These are phyloP conservation scores for Furnarius figulus DNA, from an alignment of 2,113 vertebrate species.

Conservation along the genomic window DNA sequence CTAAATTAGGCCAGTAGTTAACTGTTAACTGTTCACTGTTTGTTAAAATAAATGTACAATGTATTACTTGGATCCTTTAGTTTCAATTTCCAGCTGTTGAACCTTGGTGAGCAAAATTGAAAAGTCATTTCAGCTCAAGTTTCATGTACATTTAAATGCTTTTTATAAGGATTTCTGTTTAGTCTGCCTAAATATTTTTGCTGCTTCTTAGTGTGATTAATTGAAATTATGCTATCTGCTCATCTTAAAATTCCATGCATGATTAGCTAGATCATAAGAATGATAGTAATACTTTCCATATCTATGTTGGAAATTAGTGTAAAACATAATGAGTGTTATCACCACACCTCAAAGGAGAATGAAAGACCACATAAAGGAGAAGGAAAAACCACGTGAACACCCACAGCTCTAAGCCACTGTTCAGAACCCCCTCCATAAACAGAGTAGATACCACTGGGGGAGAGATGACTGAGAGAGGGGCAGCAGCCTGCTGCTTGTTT, in stretches of 20 bases:
- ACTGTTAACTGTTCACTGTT: too few species aligned
- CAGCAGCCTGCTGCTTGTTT: neutral
- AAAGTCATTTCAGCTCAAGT: neutral
- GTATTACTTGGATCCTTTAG: neutral
- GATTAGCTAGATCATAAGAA: neutral
- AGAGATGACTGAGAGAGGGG: neutral
- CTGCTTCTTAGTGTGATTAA: neutral
- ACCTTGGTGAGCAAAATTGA: neutral
- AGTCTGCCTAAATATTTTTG: neutral
- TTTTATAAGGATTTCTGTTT: neutral
- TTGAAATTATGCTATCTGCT: neutral
- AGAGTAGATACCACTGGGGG: neutral
- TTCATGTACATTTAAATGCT: neutral
- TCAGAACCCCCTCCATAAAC: neutral
- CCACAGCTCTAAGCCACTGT: neutral
- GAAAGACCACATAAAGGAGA: neutral
- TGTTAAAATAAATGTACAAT: neutral
- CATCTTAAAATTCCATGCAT: neutral
- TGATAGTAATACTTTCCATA: neutral
- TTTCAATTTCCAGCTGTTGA: neutral
- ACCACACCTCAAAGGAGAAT: neutral
- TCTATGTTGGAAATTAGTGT: neutral
- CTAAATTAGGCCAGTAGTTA: neutral
- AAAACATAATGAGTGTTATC: neutral
- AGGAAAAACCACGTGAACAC: neutral